Base-by-base conservation (phyloP, 1,140 invertebrate species). In the Zaprionus lachaisei region DNA sequence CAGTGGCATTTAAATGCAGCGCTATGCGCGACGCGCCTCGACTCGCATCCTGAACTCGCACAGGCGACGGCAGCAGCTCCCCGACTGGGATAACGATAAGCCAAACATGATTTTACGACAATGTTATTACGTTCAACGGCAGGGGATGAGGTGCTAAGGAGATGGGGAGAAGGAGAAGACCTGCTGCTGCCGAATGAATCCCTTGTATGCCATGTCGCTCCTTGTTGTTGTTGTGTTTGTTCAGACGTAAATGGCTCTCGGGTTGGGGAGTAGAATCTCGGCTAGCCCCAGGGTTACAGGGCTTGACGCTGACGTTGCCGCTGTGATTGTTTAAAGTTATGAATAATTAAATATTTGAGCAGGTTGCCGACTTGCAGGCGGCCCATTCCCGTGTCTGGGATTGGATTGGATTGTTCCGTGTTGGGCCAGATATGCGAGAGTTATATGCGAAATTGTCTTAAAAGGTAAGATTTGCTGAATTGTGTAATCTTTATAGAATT, bases 341-440 rank as follows among this genome's bases (percentile, higher is more conserved):
- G 91, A 92, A 92, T 92, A 92, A 92, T 92, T 92, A 92, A 92
- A 92, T 92, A 92, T 92, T 92, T 92, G 83, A 64, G 68, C 86
- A 89, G 85, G 84, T 84, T 83, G 79, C 74, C 47, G 69, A 81
- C 72, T 80, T 37, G 65, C 20, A 61, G 55, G 37, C 37, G 37
- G 37, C 5, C 41, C 6, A n/a, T 17, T n/a, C 14, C n/a, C 6
- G n/a, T 47, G n/a, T 47, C 41, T 47, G 41, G n/a, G 17, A 47
- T 47, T 47, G 41, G 38, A n/a, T 44, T 44, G 38, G n/a, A 47
- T 47, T 47, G n/a, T 17, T 47, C 41, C 41, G 2, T 47, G 41
- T 17, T 47, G 41, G n/a, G 41, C n/a, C 1, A 9, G 41, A 17
- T 47, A 11, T 47, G n/a, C n/a, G 41, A 7, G 41, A 17, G n/a